These are phyloP conservation scores for Dryas iulia DNA, from an alignment of 1,140 invertebrate genomes.

Conservation along the genomic window DNA sequence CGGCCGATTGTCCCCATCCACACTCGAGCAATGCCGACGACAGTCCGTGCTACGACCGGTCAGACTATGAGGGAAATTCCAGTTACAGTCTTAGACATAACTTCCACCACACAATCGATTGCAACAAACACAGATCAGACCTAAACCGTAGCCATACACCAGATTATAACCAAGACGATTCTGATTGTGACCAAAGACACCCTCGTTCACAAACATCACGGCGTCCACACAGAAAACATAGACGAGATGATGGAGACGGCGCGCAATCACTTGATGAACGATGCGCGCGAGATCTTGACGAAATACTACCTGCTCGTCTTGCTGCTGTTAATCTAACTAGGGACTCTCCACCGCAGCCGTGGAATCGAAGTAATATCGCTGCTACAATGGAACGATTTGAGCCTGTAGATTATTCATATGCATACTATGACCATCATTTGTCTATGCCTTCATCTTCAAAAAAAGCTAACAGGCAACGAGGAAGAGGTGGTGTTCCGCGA, in stretches of 20 bases:
- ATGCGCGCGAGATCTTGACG: conserved; percentile 76
- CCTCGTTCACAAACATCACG: conserved; percentile 61
- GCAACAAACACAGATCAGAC: conserved; percentile 59
- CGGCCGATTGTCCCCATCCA: conserved; percentile 69
- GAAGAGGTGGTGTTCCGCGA: conserved; percentile 69
- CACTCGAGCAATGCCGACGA: conserved; percentile 69
- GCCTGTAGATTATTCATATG: conserved; percentile 87
- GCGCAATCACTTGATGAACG: conserved; percentile 76
- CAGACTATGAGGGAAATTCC: conserved; percentile 69
- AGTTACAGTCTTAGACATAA: conserved; percentile 66
- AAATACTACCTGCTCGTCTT: conserved; percentile 76
- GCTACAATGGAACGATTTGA: conserved; percentile 83
- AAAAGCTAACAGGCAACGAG: conserved; percentile 64
- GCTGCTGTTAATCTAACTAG: conserved; percentile 75
- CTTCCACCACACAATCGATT: conserved; percentile 63
- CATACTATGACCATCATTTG: conserved; percentile 87
- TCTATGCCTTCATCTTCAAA: conserved; percentile 81
- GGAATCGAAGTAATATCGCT: conserved; percentile 82
- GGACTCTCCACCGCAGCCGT: conserved; percentile 67
- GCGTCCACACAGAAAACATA: conserved; percentile 60
- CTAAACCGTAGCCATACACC: conserved; percentile 68
- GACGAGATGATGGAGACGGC: conserved; percentile 73
- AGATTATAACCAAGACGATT: conserved; percentile 62
- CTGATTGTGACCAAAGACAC: conserved; percentile 64
- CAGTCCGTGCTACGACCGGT: conserved; percentile 69